Base-by-base conservation (phyloP, 2,797 vertebrate genomes). In the Pangasius krempfi region DNA sequence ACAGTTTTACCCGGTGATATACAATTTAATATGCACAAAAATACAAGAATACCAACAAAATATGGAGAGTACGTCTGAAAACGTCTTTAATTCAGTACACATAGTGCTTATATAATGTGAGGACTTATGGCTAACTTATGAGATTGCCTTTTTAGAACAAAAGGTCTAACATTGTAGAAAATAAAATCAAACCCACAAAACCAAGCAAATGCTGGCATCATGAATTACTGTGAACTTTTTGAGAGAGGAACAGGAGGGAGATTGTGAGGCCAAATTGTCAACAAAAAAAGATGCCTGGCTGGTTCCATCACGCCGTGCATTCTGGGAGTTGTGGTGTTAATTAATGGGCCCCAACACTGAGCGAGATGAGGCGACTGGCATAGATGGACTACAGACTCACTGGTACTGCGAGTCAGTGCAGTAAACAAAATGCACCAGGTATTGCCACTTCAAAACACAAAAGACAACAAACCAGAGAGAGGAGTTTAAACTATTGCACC, bases 1-100 rank as follows among this genome's bases (percentile, higher is more conserved):
- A 98, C 97, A 97, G 97, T 98, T 97, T 97, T 95, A 97, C 94
- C 97, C 97, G 97, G 97, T 96, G 97, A 97, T 96, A 97, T 96
- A 98, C 97, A 98, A 96, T 97, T 97, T 96, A 95, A 95, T 95
- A 95, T 94, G 95, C 97, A 97, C 96, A 97, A 96, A 97, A 97
- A 97, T 96, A 97, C 96, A 97, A 95, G 95, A 95, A 96, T 96
- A 97, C 94, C 94, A 97, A 97, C 95, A 96, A 96, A 94, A 95
- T 95, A 95, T 94, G 93, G 94, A 92, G 93, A 95, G 95, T 96
- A 95, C 94, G 93, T 95, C 94, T 95, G 96, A 97, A 95, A 96
- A 97, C 95, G 96, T 96, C 95, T 97, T 96, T 95, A 94, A 96
- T 94, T 96, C 96, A 94, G 95, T 97, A 96, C 96, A 97, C 97